Conservation (phyloP, 2,113 vertebrate genomes). For the Mustelus asterias region DNA sequence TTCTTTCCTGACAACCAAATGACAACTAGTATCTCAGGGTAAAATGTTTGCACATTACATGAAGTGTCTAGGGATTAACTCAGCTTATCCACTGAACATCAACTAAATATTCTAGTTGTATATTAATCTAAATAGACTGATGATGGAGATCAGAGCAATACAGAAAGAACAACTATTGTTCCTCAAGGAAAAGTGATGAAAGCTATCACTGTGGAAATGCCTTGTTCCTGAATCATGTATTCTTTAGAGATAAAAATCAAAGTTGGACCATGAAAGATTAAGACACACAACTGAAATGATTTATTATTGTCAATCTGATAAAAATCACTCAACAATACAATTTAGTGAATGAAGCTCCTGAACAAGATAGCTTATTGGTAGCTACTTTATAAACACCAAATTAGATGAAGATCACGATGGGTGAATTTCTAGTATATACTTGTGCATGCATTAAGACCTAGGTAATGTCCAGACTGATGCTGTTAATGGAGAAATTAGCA, state of each 20-base stretch:
- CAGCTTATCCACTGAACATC: background rate
- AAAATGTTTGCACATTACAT: background rate
- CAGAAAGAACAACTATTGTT: background rate
- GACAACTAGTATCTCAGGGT: background rate
- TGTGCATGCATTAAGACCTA: background rate
- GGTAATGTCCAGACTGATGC: background rate
- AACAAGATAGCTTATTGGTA: background rate
- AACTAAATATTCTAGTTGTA: background rate
- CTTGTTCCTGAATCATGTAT: background rate
- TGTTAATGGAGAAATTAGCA: background rate
- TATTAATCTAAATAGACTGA: background rate
- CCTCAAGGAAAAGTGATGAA: background rate
- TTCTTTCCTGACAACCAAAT: background rate
- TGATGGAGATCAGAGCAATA: background rate
- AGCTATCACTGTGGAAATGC: background rate
- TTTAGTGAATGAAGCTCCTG: background rate
- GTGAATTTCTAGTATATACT: background rate
- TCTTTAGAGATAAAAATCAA: background rate
- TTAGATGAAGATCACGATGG: background rate
- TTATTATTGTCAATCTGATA: background rate
- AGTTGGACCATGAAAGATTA: background rate
- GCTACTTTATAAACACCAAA: background rate
- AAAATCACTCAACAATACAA: background rate
- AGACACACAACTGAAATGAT: background rate
- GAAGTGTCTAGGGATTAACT: background rate